These are phyloP conservation scores for Pampus argenteus DNA, from an alignment of 2,797 vertebrate species.

Conservation along the genomic window DNA sequence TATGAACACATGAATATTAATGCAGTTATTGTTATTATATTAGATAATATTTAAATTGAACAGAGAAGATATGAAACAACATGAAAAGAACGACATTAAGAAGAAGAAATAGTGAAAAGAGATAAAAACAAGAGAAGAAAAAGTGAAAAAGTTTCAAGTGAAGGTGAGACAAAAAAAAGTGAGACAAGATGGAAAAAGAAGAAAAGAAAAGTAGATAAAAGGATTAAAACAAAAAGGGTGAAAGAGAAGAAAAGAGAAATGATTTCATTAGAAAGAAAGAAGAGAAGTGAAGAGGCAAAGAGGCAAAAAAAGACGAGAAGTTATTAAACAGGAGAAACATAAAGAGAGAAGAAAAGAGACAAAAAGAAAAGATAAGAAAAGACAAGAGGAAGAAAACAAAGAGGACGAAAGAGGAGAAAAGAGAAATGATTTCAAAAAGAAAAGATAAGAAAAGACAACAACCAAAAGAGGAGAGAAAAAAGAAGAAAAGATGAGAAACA, in stretches of 20 bases:
- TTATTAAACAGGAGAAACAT: no score
- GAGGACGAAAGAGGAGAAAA: not conserved
- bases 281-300: no score
- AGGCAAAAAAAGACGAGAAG: no score
- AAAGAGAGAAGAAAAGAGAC: not conserved
- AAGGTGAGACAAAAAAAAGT: not conserved
- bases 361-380: not conserved
- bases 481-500: no score
- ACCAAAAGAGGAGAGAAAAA: no score
- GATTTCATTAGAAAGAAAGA: no score
- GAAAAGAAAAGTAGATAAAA: not conserved
- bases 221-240: no score
- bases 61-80: not conserved
- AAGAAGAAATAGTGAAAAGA: not conserved
- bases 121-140: not conserved
- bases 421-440: not conserved
- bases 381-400: not conserved
- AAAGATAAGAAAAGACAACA: not conserved
- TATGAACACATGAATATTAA: not conserved
- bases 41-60: not conserved
- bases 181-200: not conserved
- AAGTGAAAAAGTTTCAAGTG: not conserved
- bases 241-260: no score
- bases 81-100: not conserved
- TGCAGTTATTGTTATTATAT: no score